Conservation (phyloP, 1,140 invertebrate species). For the Drosophila kikkawai region DNA sequence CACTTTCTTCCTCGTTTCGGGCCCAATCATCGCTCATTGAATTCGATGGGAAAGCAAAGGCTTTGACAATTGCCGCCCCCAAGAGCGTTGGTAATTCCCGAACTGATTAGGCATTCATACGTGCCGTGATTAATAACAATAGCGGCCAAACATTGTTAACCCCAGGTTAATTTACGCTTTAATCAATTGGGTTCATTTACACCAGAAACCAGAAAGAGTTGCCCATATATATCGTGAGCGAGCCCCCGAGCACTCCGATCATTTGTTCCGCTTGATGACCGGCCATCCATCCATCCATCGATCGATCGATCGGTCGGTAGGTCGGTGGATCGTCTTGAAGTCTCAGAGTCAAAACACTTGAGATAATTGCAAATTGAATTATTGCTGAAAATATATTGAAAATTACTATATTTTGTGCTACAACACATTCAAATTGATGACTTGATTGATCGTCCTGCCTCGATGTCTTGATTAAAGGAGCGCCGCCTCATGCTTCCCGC, state of each 20-base stretch:
- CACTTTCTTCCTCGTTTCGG: slow-evolving; percentile 60
- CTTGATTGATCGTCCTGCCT: slow-evolving; percentile 77
- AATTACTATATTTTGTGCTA: slow-evolving; percentile 82
- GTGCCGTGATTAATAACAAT: slow-evolving; percentile 81
- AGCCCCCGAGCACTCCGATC: slow-evolving; percentile 55
- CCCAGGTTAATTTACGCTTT: slow-evolving; percentile 83
- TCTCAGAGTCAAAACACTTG: slow-evolving; percentile 75
- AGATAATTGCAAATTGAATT: slow-evolving; percentile 84
- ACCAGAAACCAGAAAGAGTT: slow-evolving; percentile 58
- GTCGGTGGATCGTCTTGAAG: slow-evolving; percentile 44
- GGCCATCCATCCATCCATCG: slow-evolving; percentile 46
- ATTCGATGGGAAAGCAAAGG: slow-evolving; percentile 71
- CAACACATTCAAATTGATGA: slow-evolving; percentile 83
- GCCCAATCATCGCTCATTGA: slow-evolving; percentile 81
- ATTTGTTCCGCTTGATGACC: slow-evolving; percentile 71
- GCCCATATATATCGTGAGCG: slow-evolving; percentile 11
- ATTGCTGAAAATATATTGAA: slow-evolving; percentile 83
- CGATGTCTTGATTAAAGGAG: slow-evolving; percentile 76
- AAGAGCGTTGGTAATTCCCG: slow-evolving; percentile 66
- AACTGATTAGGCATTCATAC: slow-evolving; percentile 83
- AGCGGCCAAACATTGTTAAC: slow-evolving; percentile 80
- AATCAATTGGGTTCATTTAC: slow-evolving; percentile 84
- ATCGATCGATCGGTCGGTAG: slow-evolving; percentile 16
- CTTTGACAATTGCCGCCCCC: slow-evolving; percentile 73
- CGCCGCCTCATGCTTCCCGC: slow-evolving; percentile 56